Conservation (phyloP, 2,888 invertebrate genomes). For the Griposia aprilina region DNA sequence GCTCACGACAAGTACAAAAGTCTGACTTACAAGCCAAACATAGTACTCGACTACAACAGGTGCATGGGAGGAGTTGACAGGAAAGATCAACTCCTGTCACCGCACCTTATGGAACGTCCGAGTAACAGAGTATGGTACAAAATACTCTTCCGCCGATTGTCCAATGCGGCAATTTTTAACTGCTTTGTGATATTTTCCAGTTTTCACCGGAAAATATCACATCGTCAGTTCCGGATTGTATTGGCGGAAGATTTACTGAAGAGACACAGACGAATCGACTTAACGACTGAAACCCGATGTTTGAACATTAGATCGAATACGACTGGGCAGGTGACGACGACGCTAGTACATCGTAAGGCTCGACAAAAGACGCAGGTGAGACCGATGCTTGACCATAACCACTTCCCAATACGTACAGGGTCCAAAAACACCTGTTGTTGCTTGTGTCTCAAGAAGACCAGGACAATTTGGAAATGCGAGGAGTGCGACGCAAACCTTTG, state of each 20-base stretch:
- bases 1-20: neutral
- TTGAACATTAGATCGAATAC: too few species aligned
- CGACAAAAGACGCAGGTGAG: too few species aligned
- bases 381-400: too few species aligned
- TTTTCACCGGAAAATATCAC: constrained; percentile 2
- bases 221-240: neutral
- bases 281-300: neutral
- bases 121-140: neutral
- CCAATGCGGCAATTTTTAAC: neutral
- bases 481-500: too few species aligned
- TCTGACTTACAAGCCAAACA: neutral
- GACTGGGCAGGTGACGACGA: too few species aligned
- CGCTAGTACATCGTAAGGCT: too few species aligned
- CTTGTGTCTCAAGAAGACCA: too few species aligned
- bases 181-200: constrained; percentile 13
- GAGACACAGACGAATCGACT: neutral
- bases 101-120: neutral
- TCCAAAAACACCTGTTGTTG: too few species aligned
- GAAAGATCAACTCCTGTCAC: neutral
- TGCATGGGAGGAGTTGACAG: constrained; percentile 8
- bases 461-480: too few species aligned
- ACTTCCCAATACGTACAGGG: too few species aligned
- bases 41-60: constrained; percentile 7
- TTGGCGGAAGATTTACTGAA: neutral
- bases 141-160: constrained; percentile 1